Percentiles rank a stretch among this genome's conserved stretches.
phyloP scores from a whole-genome alignment of 2,888 invertebrate genomes.

The Osmoderma eremita region DNA sequence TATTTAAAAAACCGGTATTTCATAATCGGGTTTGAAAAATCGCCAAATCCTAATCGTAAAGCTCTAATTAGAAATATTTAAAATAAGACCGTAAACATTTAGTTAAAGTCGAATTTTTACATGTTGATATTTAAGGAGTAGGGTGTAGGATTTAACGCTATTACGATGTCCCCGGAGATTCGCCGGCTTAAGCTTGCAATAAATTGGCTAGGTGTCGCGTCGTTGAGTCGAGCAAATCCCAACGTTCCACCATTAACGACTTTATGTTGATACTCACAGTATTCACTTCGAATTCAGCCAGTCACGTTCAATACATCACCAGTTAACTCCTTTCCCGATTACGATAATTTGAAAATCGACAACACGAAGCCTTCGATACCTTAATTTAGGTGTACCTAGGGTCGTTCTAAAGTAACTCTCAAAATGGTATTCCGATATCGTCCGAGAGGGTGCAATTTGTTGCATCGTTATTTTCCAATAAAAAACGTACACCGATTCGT shows the following conservation, averaged over 20 bases:
- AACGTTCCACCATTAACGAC: conserved; percentile 1
- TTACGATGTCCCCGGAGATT: not conserved
- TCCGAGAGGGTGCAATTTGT: too few relatives aligned
- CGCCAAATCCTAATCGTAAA: too few relatives aligned
- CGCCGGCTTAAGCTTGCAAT: not conserved
- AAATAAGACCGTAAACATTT: too few relatives aligned
- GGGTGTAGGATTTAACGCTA: too few relatives aligned
- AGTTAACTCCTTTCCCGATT: conserved; percentile 11
- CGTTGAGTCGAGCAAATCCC: conserved; percentile 11
- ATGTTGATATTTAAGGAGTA: too few relatives aligned
- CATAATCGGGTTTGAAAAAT: too few relatives aligned
- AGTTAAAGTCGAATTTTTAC: too few relatives aligned
- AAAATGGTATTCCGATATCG: not conserved
- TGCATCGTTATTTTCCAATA: too few relatives aligned
- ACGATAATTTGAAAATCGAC: conserved; percentile 18
- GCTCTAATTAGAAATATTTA: too few relatives aligned
- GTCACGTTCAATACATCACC: conserved; percentile 15
- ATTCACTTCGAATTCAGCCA: not conserved
- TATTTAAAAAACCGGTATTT: too few relatives aligned
- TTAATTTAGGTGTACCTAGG: conserved; percentile 2
- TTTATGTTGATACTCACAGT: not conserved
- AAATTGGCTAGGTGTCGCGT: conserved; percentile 17
- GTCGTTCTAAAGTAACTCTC: conserved; percentile 1
- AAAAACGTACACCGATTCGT: too few relatives aligned
- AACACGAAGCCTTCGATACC: conserved; percentile 7